These are phyloP conservation scores for Xenopus borealis DNA, from an alignment of 2,113 vertebrate genomes.

Conservation along the genomic window DNA sequence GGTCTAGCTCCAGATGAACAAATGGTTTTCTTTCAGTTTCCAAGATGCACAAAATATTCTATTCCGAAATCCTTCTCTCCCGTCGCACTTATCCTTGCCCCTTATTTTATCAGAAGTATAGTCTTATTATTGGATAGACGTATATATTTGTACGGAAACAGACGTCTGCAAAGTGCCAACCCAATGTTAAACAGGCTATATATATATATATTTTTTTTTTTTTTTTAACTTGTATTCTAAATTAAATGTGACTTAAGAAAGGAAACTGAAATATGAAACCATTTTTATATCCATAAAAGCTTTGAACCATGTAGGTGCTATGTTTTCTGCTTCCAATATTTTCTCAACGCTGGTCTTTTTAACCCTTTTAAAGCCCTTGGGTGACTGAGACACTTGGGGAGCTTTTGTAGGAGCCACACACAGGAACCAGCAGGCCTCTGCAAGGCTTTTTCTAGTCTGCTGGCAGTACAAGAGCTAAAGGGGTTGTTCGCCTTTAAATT, in stretches of 20 bases:
- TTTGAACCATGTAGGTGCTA: conserved; percentile 66
- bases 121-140: conserved; percentile 52
- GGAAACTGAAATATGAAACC: conserved; percentile 47
- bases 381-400: not conserved
- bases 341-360: conserved; percentile 66
- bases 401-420: not conserved
- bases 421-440: not conserved
- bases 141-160: conserved; percentile 49
- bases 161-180: conserved; percentile 60
- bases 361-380: conserved; percentile 43
- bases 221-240: conserved; percentile 51
- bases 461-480: not conserved
- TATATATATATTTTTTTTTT: conserved; percentile 58
- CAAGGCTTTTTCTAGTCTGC: not conserved
- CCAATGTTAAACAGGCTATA: conserved; percentile 37
- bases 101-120: conserved; percentile 53
- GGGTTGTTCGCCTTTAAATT: too few relatives aligned
- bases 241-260: conserved; percentile 48
- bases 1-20: conserved; percentile 82
- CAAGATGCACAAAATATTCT: conserved; percentile 54
- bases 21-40: conserved; percentile 78
- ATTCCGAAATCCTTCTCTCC: conserved; percentile 24
- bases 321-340: conserved; percentile 63
- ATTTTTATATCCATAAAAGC: conserved; percentile 55
- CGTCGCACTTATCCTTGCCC: conserved; percentile 24